Evolutionary conservation across 2,797 vertebrate genomes (phyloP).

Genomic region (Lacerta bilineata): DNA sequence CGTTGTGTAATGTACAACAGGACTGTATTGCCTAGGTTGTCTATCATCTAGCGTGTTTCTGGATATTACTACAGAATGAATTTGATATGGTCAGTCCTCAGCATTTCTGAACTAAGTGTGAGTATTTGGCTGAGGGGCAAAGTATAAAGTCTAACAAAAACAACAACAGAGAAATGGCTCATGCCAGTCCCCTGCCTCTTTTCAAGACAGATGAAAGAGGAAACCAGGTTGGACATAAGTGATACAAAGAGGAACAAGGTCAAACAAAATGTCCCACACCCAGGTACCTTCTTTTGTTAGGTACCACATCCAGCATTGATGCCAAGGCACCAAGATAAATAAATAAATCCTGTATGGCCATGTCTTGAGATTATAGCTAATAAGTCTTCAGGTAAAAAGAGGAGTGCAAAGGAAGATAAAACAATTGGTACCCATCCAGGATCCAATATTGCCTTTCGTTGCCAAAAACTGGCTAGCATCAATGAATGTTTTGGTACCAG

Average conservation of each 20-base stretch:
- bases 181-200: not conserved
- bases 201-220: not conserved
- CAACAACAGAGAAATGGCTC: no score
- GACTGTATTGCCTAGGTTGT: no score
- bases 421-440: not conserved
- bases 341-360: not conserved
- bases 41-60: not conserved
- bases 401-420: not conserved
- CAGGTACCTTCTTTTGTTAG: not conserved
- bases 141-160: not conserved
- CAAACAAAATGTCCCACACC: not conserved
- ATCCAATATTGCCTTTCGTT: not conserved
- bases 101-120: not conserved
- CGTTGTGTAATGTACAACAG: not conserved
- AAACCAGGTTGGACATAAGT: not conserved
- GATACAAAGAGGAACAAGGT: not conserved
- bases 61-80: not conserved
- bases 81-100: not conserved
- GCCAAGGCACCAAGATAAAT: not conserved
- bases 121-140: not conserved
- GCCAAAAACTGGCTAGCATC: not conserved
- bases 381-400: not conserved
- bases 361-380: not conserved
- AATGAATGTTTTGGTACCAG: not conserved
- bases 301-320: not conserved